Evolutionary conservation across 2,113 vertebrate species (phyloP).

Genomic region (Furnarius figulus): DNA sequence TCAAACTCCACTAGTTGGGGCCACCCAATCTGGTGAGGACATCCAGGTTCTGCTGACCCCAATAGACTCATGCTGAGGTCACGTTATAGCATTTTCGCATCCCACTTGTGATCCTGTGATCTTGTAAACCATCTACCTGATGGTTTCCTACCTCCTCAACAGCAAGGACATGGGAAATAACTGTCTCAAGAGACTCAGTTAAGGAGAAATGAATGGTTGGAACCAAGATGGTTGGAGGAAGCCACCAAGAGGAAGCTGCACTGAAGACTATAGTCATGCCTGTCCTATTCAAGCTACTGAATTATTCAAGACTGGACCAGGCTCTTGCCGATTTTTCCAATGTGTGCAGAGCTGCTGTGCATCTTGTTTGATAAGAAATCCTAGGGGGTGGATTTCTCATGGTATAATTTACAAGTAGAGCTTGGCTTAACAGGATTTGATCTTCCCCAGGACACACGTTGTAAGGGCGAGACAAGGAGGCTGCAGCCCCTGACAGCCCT

Average conservation of each 20-base stretch:
- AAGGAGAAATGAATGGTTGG: background rate
- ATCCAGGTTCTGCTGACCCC: background rate
- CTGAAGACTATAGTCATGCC: background rate
- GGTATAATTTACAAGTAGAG: slow-evolving; percentile 31
- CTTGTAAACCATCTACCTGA: no score
- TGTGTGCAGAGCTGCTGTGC: background rate
- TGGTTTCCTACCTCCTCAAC: background rate
- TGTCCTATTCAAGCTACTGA: slow-evolving; percentile 13
- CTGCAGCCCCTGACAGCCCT: background rate
- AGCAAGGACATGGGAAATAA: background rate
- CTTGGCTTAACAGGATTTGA: slow-evolving; percentile 38
- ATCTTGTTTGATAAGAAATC: slow-evolving; percentile 41
- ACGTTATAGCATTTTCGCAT: rapidly evolving
- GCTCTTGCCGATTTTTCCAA: background rate
- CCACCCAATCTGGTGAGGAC: background rate
- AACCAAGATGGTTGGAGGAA: background rate
- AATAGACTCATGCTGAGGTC: background rate
- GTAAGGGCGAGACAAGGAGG: background rate
- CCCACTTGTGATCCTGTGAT: background rate
- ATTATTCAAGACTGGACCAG: slow-evolving; percentile 48
- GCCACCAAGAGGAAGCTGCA: background rate
- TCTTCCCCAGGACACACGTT: background rate
- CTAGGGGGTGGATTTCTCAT: slow-evolving; percentile 33
- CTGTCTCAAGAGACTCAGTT: background rate
- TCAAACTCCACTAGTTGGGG: background rate